A percentile compares a stretch with the other conserved stretches of the same genome.
phyloP scores from a whole-genome alignment of 2,113 vertebrate species.

The Eudorcas thomsonii region DNA sequence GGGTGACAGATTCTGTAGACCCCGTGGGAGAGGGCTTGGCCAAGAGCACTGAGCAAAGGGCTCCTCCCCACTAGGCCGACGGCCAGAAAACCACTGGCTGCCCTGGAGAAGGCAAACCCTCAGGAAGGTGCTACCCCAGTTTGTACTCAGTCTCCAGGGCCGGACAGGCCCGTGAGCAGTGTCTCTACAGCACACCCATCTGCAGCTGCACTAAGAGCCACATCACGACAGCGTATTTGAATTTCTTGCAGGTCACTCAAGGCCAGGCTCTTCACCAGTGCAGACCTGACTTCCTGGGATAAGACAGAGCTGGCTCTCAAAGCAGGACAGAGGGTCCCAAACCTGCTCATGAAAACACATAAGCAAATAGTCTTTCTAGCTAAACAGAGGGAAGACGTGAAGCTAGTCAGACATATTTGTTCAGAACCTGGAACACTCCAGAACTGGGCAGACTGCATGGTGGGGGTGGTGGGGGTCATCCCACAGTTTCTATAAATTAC shows the following conservation, averaged over 20 bases:
- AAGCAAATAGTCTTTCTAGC: neutral
- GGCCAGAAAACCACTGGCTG: neutral
- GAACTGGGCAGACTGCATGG: neutral
- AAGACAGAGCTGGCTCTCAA: neutral
- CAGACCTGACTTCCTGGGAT: neutral
- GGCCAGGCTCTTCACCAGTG: neutral
- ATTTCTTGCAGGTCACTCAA: neutral
- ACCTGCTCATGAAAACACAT: neutral
- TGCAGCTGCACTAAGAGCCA: neutral
- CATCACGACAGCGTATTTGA: accelerated
- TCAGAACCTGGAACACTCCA: neutral
- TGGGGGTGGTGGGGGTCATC: accelerated
- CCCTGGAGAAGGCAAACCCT: neutral
- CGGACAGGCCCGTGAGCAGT: neutral
- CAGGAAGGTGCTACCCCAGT: accelerated
- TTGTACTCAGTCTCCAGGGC: neutral
- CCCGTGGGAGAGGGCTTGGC: neutral
- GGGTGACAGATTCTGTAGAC: neutral
- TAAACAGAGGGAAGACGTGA: neutral
- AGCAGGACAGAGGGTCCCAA: too few relatives aligned
- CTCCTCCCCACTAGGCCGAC: neutral
- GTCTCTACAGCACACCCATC: accelerated
- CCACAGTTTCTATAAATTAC: neutral
- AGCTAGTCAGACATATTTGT: neutral
- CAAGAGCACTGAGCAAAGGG: neutral